phyloP scores from a whole-genome alignment of 2,797 vertebrate genomes.

The Arremon brunneinucha region DNA sequence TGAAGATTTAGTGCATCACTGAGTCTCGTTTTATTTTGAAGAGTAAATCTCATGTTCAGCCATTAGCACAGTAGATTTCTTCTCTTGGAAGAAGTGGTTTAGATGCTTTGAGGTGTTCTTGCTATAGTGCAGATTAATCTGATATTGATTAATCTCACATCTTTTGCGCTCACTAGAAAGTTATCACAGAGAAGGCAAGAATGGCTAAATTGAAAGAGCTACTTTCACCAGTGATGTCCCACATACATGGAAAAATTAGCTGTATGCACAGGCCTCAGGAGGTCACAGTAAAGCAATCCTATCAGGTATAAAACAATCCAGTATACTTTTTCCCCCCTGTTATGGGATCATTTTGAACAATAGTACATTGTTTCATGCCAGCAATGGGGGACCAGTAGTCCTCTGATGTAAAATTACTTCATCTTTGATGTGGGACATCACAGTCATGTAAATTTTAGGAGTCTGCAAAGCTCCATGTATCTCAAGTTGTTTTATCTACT shows the following conservation, averaged over 20 bases:
- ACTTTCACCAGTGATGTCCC: not conserved
- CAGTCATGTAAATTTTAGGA: not conserved
- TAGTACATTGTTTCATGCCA: not conserved
- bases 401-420: not conserved
- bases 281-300: not conserved
- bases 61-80: not conserved
- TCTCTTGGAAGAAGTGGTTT: not conserved
- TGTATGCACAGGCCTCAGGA: not conserved
- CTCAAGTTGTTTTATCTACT: not conserved
- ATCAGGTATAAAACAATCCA: not conserved
- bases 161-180: not conserved
- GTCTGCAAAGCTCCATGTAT: not conserved
- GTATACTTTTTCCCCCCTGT: not conserved
- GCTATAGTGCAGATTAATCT: not conserved
- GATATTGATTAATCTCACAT: not conserved
- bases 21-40: not conserved
- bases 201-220: not conserved
- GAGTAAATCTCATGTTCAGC: not conserved
- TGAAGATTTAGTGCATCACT: not conserved
- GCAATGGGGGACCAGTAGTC: not conserved
- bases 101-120: not conserved
- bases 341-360: not conserved
- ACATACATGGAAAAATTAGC: not conserved
- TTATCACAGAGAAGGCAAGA: not conserved
- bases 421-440: not conserved